Percentiles rank a stretch among this genome's conserved stretches.
Evolutionary conservation across 2,888 invertebrate genomes (phyloP).

Genomic region (Mayetiola destructor): DNA sequence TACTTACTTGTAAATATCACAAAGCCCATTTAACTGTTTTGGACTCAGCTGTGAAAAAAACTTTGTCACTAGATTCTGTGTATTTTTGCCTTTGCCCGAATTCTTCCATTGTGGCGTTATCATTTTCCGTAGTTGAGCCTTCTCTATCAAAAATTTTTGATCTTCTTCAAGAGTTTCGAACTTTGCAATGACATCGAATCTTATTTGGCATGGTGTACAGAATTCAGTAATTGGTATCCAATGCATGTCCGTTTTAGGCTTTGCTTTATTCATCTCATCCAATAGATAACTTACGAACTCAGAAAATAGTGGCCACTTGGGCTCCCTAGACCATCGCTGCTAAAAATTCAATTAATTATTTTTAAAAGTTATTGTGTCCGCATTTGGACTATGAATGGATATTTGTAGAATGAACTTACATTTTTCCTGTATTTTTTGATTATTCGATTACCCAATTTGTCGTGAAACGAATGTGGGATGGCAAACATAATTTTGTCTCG

Average conservation of each 20-base stretch:
- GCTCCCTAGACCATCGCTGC: constrained; percentile 23
- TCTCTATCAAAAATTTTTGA: constrained; percentile 65
- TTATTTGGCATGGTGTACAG: constrained; percentile 73
- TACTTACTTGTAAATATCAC: constrained; percentile 59
- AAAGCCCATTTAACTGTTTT: constrained; percentile 58
- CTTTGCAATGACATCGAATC: constrained; percentile 66
- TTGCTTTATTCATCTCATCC: constrained; percentile 44
- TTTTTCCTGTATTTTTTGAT: constrained; percentile 53
- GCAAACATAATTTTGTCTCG: constrained; percentile 74
- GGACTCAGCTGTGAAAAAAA: constrained; percentile 63
- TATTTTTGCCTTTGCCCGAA: constrained; percentile 60
- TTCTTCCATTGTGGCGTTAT: constrained; percentile 75
- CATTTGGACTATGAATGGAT: not conserved
- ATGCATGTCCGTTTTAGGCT: constrained; percentile 61
- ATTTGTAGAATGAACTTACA: constrained; percentile 25
- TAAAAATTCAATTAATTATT: not conserved
- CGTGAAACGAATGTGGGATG: constrained; percentile 66
- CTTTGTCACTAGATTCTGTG: constrained; percentile 53
- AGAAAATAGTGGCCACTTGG: constrained; percentile 60
- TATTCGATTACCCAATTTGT: constrained; percentile 63
- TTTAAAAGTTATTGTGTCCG: not conserved
- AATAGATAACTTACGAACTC: constrained; percentile 68
- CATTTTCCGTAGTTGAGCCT: constrained; percentile 56
- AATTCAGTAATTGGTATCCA: constrained; percentile 74
- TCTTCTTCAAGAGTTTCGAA: constrained; percentile 73